Evolutionary conservation across 2,888 invertebrate genomes (phyloP).

Genomic region (Caenorhabditis virilis): DNA sequence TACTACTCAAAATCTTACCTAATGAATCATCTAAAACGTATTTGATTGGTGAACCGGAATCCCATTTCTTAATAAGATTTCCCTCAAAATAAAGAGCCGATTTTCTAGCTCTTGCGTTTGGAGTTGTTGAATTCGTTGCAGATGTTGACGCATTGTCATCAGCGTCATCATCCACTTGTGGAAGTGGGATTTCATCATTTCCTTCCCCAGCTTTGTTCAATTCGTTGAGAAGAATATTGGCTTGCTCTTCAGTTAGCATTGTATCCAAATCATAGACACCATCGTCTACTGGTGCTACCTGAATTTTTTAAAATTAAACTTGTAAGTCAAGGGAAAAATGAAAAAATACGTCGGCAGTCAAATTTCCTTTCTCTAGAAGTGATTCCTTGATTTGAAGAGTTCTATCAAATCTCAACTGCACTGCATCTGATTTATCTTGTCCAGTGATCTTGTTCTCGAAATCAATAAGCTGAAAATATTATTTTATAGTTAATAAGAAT

Average conservation of each 20-base stretch:
- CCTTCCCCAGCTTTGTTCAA: constrained; percentile 54
- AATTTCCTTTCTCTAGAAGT: constrained; percentile 61
- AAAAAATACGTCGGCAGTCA: constrained; percentile 30
- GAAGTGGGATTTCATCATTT: constrained; percentile 37
- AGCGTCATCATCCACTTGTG: constrained; percentile 10
- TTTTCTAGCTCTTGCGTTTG: constrained; percentile 11
- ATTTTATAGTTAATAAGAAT: not conserved
- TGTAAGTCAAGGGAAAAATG: not conserved
- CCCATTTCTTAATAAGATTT: constrained; percentile 58
- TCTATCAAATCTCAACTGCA: constrained; percentile 60
- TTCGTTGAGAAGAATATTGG: constrained; percentile 62
- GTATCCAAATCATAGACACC: constrained; percentile 66
- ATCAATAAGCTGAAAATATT: constrained; percentile 17
- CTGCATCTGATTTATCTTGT: constrained; percentile 37
- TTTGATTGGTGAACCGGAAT: constrained; percentile 54
- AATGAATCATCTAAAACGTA: constrained; percentile 59
- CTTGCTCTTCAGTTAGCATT: constrained; percentile 63
- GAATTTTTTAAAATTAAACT: not conserved
- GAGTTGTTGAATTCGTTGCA: not conserved
- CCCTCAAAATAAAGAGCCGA: constrained; percentile 55
- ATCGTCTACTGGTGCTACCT: constrained; percentile 63
- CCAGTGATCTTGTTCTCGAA: constrained; percentile 29
- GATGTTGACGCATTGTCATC: constrained; percentile 10
- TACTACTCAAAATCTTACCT: constrained; percentile 23
- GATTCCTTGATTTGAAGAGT: constrained; percentile 66